These are phyloP conservation scores for Campoletis sonorensis DNA, from an alignment of 1,140 invertebrate genomes.

Conservation along the genomic window DNA sequence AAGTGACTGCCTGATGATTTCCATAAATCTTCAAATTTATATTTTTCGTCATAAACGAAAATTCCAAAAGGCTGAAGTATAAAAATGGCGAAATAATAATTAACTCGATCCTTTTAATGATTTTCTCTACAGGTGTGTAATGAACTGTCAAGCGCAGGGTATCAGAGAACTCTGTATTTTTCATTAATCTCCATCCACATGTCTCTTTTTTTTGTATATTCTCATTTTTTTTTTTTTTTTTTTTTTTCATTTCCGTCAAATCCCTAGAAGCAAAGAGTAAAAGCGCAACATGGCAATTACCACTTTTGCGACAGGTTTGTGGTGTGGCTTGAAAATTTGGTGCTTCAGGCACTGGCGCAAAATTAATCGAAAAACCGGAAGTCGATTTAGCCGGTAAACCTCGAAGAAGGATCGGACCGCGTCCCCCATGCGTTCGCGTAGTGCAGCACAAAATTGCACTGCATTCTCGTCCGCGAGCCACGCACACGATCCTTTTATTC, in stretches of 20 bases:
- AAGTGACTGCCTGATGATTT: too few species aligned
- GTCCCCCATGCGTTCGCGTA: neutral
- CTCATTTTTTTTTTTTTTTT: neutral
- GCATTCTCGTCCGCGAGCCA: neutral
- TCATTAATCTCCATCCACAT: neutral
- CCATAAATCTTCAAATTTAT: neutral
- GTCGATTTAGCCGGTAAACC: conserved; percentile 12
- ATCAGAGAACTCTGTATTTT: conserved; percentile 2
- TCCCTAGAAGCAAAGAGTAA: neutral
- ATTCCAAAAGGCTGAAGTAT: neutral
- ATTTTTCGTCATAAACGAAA: too few species aligned
- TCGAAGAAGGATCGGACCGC: neutral
- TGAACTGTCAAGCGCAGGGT: conserved; percentile 62
- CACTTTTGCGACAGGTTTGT: conserved; percentile 36
- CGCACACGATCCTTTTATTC: neutral
- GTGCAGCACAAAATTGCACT: neutral
- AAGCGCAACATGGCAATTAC: neutral
- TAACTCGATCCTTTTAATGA: neutral
- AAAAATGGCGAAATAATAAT: neutral
- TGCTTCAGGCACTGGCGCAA: conserved; percentile 50
- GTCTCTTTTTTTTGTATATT: too few species aligned
- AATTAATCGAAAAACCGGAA: conserved; percentile 69
- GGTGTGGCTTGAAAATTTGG: neutral
- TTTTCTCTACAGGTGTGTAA: conserved; percentile 42
- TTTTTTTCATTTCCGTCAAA: neutral